Conservation (phyloP, 2,888 invertebrate genomes). For the Merodon equestris region DNA sequence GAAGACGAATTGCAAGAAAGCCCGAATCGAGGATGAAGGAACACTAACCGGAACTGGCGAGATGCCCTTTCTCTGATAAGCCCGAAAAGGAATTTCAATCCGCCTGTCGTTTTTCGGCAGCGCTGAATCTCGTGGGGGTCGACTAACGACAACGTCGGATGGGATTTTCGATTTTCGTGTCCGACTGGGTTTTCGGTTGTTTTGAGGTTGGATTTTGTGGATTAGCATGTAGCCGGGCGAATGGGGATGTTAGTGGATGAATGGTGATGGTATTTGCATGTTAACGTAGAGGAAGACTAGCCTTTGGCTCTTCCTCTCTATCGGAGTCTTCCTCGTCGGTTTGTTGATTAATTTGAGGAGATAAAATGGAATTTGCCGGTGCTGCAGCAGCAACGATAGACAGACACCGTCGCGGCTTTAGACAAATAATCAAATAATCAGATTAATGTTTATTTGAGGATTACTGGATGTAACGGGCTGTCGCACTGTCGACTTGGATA, state of each 20-base stretch:
- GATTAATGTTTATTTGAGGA: slow-evolving; percentile 60
- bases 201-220: slow-evolving; percentile 58
- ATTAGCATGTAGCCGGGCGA: slow-evolving; percentile 41
- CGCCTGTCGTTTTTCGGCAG: slow-evolving; percentile 32
- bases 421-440: slow-evolving; percentile 68
- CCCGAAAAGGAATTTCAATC: slow-evolving; percentile 50
- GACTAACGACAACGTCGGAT: neutral
- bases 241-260: slow-evolving; percentile 8
- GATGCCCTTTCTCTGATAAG: slow-evolving; percentile 69
- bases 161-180: slow-evolving; percentile 63
- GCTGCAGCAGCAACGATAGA: slow-evolving; percentile 59
- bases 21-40: slow-evolving; percentile 9
- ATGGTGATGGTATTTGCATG: slow-evolving; percentile 57
- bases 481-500: no score
- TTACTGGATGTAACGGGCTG: no score
- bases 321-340: neutral
- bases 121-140: slow-evolving; percentile 45
- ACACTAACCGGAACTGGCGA: slow-evolving; percentile 57
- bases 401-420: slow-evolving; percentile 57
- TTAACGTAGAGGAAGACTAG: slow-evolving; percentile 9
- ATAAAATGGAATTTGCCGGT: slow-evolving; percentile 50
- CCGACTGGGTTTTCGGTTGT: slow-evolving; percentile 40
- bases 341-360: slow-evolving; percentile 59
- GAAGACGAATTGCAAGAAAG: slow-evolving; percentile 24
- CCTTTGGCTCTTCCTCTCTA: no score